phyloP scores from a whole-genome alignment of 2,888 invertebrate species.

The Cerastoderma edule region DNA sequence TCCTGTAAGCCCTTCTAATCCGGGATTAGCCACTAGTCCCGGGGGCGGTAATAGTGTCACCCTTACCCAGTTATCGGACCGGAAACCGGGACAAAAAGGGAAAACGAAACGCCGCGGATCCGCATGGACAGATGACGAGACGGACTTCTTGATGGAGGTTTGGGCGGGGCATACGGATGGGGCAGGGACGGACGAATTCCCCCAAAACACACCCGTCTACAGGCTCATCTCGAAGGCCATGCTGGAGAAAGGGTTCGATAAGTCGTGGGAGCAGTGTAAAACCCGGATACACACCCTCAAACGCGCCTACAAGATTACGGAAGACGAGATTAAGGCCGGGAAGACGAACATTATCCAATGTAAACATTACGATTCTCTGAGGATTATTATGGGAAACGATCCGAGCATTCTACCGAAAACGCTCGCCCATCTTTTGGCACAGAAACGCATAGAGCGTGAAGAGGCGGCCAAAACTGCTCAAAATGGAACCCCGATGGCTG shows the following conservation, averaged over 20 bases:
- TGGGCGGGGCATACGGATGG: constrained; percentile 50
- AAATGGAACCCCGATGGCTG: background rate
- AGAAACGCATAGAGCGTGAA: constrained; percentile 6
- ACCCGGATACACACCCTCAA: constrained; percentile 57
- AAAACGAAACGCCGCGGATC: constrained; percentile 46
- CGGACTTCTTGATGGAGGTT: constrained; percentile 54
- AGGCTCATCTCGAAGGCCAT: constrained; percentile 48
- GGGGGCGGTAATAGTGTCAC: no score
- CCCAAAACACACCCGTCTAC: constrained; percentile 53
- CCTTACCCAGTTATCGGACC: no score
- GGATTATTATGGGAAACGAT: constrained; percentile 51
- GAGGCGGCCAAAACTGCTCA: background rate
- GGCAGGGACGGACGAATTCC: constrained; percentile 34
- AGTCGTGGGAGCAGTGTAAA: constrained; percentile 59
- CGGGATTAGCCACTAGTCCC: no score
- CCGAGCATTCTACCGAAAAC: constrained; percentile 35
- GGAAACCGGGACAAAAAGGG: background rate
- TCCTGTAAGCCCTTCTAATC: no score
- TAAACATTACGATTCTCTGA: constrained; percentile 53
- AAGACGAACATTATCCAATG: constrained; percentile 50
- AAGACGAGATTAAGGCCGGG: constrained; percentile 48
- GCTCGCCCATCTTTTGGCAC: constrained; percentile 36
- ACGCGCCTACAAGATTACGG: constrained; percentile 56
- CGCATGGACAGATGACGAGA: constrained; percentile 58
- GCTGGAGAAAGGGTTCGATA: constrained; percentile 44